These are phyloP conservation scores for Manduca sexta DNA, from an alignment of 1,140 invertebrate species.

Conservation along the genomic window DNA sequence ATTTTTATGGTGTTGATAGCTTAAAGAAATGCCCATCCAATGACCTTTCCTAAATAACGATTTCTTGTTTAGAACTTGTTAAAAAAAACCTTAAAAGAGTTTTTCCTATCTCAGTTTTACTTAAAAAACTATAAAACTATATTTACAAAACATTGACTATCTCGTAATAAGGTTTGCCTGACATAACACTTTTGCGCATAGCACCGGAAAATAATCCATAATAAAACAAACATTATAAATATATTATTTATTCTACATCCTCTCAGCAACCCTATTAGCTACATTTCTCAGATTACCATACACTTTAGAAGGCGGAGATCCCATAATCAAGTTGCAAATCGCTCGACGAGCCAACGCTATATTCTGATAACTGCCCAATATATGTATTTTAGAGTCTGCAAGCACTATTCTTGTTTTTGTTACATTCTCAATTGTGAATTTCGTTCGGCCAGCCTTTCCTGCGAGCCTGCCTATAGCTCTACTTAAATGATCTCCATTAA, in stretches of 20 bases:
- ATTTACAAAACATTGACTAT: no score
- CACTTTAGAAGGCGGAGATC: constrained; percentile 96
- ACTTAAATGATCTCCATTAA: constrained; percentile 96
- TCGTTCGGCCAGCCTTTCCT: constrained; percentile 97
- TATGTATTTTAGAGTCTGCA: constrained; percentile 97
- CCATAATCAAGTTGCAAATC: constrained; percentile 98
- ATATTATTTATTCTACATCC: constrained; percentile 77
- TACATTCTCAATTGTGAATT: constrained; percentile 99
- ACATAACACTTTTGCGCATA: no score
- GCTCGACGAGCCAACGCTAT: constrained; percentile 95
- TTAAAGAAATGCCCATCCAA: no score
- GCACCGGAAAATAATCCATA: no score
- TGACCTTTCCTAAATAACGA: no score
- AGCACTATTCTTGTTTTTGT: constrained; percentile 99
- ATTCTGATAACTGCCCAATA: constrained; percentile 98
- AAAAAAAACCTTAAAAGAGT: no score
- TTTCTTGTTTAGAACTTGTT: no score
- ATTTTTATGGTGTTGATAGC: no score
- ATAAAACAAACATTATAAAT: constrained; percentile 21
- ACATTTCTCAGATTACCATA: constrained; percentile 94
- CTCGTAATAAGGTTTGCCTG: no score
- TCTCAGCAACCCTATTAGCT: constrained; percentile 84
- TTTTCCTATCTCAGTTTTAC: no score
- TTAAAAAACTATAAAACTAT: no score
- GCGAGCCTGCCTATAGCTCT: constrained; percentile 97